Percentiles rank a stretch among this genome's conserved stretches.
phyloP scores from a whole-genome alignment of 1,140 invertebrate species.

The Lepidurus couesii region DNA sequence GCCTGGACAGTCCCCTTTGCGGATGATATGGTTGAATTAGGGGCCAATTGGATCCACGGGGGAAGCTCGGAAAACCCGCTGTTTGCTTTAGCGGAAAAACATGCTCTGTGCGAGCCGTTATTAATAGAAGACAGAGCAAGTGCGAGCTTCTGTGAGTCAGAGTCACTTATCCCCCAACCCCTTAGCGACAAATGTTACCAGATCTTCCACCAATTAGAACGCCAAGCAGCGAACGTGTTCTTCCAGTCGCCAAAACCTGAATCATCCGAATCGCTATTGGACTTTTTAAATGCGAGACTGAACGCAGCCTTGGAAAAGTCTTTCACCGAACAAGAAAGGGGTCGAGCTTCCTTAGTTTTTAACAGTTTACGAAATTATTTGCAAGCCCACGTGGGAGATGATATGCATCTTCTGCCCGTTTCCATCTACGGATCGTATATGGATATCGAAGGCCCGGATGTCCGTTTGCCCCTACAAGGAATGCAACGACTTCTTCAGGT shows the following conservation, averaged over 20 bases:
- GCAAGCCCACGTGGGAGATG: constrained; percentile 51
- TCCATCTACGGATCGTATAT: constrained; percentile 60
- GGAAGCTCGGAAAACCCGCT: constrained; percentile 59
- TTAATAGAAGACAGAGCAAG: constrained; percentile 24
- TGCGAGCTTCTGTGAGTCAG: constrained; percentile 27
- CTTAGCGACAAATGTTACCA: constrained; percentile 31
- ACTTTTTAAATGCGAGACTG: constrained; percentile 26
- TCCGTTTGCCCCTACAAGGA: constrained; percentile 49
- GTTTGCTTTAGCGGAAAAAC: constrained; percentile 58
- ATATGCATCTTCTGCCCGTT: constrained; percentile 57
- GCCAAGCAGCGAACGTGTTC: constrained; percentile 10
- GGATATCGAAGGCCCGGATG: constrained; percentile 59
- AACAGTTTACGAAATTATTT: constrained; percentile 57
- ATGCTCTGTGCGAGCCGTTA: constrained; percentile 46
- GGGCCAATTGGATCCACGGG: constrained; percentile 59
- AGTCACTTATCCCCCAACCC: constrained; percentile 25
- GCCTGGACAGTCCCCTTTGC: constrained; percentile 67
- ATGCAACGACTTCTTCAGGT: constrained; percentile 24
- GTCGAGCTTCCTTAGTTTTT: constrained; percentile 53
- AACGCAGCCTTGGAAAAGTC: neutral
- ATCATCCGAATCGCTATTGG: constrained; percentile 20
- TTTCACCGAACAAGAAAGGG: constrained; percentile 26
- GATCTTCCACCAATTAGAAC: constrained; percentile 31
- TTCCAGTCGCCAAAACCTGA: constrained; percentile 1
- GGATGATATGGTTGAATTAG: constrained; percentile 65